These are phyloP conservation scores for Zygogramma bicolorata DNA, from an alignment of 2,888 invertebrate species.

Conservation along the genomic window DNA sequence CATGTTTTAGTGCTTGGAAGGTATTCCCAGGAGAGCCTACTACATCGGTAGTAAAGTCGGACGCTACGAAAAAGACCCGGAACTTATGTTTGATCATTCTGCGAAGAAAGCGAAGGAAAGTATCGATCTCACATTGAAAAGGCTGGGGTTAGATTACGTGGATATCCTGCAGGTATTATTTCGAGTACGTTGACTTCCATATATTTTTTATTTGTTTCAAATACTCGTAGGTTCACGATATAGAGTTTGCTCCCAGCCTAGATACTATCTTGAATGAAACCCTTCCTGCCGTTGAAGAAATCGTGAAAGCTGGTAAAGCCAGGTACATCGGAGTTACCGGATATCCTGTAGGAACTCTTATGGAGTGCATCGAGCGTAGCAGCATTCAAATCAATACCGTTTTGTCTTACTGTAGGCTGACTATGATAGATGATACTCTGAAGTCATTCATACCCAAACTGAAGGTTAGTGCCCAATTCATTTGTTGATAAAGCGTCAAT, in stretches of 20 bases:
- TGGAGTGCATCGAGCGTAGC: slow-evolving; percentile 78
- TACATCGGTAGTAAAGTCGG: slow-evolving; percentile 94
- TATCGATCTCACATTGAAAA: slow-evolving; percentile 80
- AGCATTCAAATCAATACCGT: slow-evolving; percentile 74
- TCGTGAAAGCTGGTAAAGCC: slow-evolving; percentile 80
- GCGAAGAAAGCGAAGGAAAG: slow-evolving; percentile 79
- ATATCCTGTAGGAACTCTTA: slow-evolving; percentile 83
- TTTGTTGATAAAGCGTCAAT: neutral
- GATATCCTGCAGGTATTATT: slow-evolving; percentile 93
- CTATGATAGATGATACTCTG: slow-evolving; percentile 83
- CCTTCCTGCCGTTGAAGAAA: slow-evolving; percentile 82
- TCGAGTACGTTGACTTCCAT: neutral
- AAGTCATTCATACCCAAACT: slow-evolving; percentile 81
- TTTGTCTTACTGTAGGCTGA: slow-evolving; percentile 84
- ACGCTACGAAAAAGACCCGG: slow-evolving; percentile 79
- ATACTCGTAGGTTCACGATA: slow-evolving; percentile 84
- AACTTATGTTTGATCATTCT: slow-evolving; percentile 89
- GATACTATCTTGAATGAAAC: slow-evolving; percentile 87
- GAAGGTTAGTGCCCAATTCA: slow-evolving; percentile 70
- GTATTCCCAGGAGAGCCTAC: slow-evolving; percentile 84
- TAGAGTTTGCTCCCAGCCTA: slow-evolving; percentile 85
- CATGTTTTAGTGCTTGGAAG: slow-evolving; percentile 75
- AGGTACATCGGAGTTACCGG: slow-evolving; percentile 88
- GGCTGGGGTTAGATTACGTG: slow-evolving; percentile 83
- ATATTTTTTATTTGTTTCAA: neutral